Percentiles rank a stretch among this genome's conserved stretches.
Conservation (phyloP, 2,113 vertebrate species). For the Heterotilapia buettikoferi region DNA sequence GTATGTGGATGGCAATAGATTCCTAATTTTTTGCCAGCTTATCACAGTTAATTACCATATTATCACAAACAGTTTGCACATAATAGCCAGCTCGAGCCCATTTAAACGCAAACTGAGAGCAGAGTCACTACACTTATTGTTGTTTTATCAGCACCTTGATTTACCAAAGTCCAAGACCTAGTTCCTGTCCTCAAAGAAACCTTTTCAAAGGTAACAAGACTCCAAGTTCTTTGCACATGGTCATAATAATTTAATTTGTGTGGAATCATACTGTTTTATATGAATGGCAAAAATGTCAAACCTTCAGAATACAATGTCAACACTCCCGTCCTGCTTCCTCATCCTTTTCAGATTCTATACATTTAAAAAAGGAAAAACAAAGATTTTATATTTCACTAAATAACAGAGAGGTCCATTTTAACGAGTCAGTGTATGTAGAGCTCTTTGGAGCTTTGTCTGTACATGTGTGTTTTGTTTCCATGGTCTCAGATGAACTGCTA, state of each 20-base stretch:
- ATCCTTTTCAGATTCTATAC: not conserved
- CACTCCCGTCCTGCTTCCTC: not conserved
- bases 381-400: not conserved
- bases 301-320: not conserved
- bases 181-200: not conserved
- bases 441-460: not conserved
- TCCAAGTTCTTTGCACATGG: not conserved
- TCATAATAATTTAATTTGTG: not conserved
- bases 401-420: not conserved
- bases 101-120: not conserved
- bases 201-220: not conserved
- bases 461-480: not conserved
- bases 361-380: not conserved
- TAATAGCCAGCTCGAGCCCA: rapidly evolving
- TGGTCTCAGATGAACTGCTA: not conserved
- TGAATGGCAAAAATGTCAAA: not conserved
- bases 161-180: not conserved
- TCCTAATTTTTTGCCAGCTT: not conserved
- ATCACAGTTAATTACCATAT: not conserved
- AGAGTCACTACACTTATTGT: not conserved
- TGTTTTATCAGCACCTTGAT: not conserved
- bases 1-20: not conserved
- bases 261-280: not conserved
- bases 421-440: not conserved
- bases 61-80: not conserved